These are phyloP conservation scores for Eledone cirrhosa DNA, from an alignment of 2,888 invertebrate genomes.

Conservation along the genomic window DNA sequence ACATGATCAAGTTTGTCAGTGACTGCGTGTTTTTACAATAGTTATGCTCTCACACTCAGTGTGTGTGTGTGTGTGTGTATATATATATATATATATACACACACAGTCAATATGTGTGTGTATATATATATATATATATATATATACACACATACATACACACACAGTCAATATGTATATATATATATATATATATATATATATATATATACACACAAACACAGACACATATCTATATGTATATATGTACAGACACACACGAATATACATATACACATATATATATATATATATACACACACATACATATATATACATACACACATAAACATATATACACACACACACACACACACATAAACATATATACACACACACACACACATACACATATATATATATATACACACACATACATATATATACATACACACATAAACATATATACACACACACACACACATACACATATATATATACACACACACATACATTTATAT, in stretches of 20 bases:
- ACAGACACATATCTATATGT: background rate
- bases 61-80: no score
- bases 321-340: background rate
- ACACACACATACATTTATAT: no score
- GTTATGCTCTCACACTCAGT: no score
- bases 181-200: background rate
- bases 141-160: background rate
- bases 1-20: no score
- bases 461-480: no score
- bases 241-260: background rate
- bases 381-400: background rate
- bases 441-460: background rate
- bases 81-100: background rate
- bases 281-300: background rate
- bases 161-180: background rate
- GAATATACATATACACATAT: background rate
- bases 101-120: background rate
- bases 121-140: background rate
- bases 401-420: background rate
- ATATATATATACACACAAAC: background rate
- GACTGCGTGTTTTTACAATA: no score
- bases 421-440: background rate
- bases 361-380: background rate
- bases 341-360: background rate
- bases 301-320: background rate